These are phyloP conservation scores for Isotomurus palustris DNA, from an alignment of 2,888 invertebrate genomes.

Conservation along the genomic window DNA sequence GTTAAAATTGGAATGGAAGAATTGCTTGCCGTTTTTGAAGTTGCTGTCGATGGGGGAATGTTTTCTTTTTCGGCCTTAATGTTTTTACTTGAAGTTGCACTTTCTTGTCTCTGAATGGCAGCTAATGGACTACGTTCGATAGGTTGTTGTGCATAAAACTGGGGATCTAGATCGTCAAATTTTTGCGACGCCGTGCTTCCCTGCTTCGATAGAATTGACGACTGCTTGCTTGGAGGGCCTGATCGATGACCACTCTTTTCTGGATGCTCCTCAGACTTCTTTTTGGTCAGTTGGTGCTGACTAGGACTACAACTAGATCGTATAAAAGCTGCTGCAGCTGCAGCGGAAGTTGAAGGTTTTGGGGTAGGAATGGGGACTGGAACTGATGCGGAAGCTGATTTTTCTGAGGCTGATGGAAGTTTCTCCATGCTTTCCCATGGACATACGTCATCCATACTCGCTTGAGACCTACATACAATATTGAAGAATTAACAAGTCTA, in stretches of 20 bases:
- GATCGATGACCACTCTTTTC: neutral
- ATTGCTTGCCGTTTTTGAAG: no score
- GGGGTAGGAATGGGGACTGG: conserved; percentile 1
- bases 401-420: conserved; percentile 29
- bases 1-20: no score
- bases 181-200: conserved; percentile 6
- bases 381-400: conserved; percentile 6
- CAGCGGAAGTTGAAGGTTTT: neutral
- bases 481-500: conserved; percentile 8
- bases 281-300: no score
- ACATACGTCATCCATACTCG: conserved; percentile 45
- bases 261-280: neutral
- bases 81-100: no score
- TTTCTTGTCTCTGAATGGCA: no score
- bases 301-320: neutral
- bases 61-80: no score
- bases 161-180: conserved; percentile 10
- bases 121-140: no score
- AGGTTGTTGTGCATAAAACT: no score
- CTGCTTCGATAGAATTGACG: neutral
- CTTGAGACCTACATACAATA: conserved; percentile 32
- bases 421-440: conserved; percentile 45
- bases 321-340: neutral
- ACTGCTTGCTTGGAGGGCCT: neutral
- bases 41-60: no score